A percentile compares a stretch with the other conserved stretches of the same genome.
These are phyloP conservation scores for Psylliodes chrysocephalus DNA, from an alignment of 2,888 invertebrate species.

Conservation along the genomic window DNA sequence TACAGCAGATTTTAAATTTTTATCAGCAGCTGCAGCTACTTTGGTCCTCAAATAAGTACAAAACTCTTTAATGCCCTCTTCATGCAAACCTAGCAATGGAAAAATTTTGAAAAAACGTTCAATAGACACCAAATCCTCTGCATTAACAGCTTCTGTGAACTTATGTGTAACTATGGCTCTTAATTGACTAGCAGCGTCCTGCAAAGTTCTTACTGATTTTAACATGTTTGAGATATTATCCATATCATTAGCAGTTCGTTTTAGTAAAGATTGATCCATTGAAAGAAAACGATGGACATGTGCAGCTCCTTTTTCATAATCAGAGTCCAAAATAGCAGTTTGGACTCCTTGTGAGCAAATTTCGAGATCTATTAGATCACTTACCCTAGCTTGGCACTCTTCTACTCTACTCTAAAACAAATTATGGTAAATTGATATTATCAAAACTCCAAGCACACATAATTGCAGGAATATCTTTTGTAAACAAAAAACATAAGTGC, in stretches of 20 bases:
- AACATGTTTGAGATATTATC: slow-evolving; percentile 76
- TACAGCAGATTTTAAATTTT: slow-evolving; percentile 76
- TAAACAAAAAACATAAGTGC: too few species aligned
- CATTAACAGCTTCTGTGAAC: slow-evolving; percentile 91
- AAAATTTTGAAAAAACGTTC: slow-evolving; percentile 97
- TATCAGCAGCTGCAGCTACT: slow-evolving; percentile 75
- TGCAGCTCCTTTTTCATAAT: slow-evolving; percentile 96
- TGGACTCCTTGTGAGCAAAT: slow-evolving; percentile 98
- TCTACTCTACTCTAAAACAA: slow-evolving; percentile 83
- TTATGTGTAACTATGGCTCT: slow-evolving; percentile 77
- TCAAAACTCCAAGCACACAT: too few species aligned
- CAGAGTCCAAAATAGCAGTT: slow-evolving; percentile 91
- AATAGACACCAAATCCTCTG: slow-evolving; percentile 88
- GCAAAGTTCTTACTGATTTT: slow-evolving; percentile 77
- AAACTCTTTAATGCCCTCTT: slow-evolving; percentile 89
- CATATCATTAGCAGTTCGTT: slow-evolving; percentile 81
- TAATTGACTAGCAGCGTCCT: slow-evolving; percentile 80
- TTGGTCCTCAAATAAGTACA: slow-evolving; percentile 87
- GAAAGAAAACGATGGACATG: slow-evolving; percentile 94
- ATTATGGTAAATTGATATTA: too few species aligned
- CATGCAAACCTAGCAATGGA: slow-evolving; percentile 91
- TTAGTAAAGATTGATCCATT: slow-evolving; percentile 87
- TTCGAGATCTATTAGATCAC: slow-evolving; percentile 94
- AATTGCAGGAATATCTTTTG: too few species aligned
- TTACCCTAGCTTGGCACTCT: slow-evolving; percentile 93